These are phyloP conservation scores for Plecturocebus donacophilus DNA, from an alignment of 2,113 vertebrate species.

Conservation along the genomic window DNA sequence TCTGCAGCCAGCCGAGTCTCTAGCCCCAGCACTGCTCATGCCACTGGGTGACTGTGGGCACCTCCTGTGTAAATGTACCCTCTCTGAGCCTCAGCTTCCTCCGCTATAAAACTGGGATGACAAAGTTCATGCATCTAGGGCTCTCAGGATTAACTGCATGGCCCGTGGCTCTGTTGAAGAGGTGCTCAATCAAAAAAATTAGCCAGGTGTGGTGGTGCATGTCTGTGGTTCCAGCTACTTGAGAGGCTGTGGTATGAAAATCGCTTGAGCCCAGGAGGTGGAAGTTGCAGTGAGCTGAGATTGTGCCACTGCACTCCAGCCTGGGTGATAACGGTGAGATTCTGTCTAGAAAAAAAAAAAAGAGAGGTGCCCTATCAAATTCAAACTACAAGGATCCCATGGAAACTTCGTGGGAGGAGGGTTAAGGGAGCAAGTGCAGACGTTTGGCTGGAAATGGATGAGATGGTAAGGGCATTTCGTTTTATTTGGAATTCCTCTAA, in stretches of 20 bases:
- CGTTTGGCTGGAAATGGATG: background rate
- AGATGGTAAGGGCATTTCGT: background rate
- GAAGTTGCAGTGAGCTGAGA: too few species aligned
- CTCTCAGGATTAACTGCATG: too few species aligned
- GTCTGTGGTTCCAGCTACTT: too few species aligned
- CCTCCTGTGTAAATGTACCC: fast-evolving
- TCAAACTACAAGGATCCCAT: fast-evolving
- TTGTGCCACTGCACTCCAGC: too few species aligned
- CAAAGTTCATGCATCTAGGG: too few species aligned
- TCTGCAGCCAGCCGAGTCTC: background rate
- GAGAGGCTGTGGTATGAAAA: too few species aligned
- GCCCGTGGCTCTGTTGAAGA: background rate
- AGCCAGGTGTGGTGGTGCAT: too few species aligned
- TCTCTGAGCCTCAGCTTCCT: background rate
- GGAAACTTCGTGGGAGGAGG: fast-evolving
- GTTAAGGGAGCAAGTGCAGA: fast-evolving
- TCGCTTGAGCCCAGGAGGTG: too few species aligned
- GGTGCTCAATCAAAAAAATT: too few species aligned
- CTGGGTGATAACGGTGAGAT: too few species aligned
- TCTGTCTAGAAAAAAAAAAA: too few species aligned
- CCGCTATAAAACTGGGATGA: fast-evolving
- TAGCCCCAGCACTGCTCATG: background rate
- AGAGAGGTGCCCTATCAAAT: too few species aligned
- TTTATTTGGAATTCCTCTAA: background rate
- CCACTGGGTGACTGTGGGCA: fast-evolving